Percentiles rank a stretch among this genome's conserved stretches.
These are phyloP conservation scores for Paraescarpia echinospica DNA, from an alignment of 1,140 invertebrate genomes.

Conservation along the genomic window DNA sequence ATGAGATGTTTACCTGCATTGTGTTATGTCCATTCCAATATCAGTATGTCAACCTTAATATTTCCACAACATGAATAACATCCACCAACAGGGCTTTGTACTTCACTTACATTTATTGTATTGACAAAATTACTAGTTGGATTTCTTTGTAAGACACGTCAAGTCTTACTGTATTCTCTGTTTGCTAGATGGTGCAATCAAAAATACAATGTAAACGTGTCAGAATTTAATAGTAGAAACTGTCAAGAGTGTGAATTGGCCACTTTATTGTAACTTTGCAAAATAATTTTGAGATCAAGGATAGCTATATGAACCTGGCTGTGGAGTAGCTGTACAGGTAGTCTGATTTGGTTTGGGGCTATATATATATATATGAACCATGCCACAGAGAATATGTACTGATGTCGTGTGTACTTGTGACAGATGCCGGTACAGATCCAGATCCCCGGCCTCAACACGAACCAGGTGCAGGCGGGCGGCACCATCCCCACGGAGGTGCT, in stretches of 20 bases:
- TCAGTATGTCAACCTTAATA: neutral
- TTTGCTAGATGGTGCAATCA: neutral
- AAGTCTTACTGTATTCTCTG: neutral
- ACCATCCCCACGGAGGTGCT: slow-evolving; percentile 70
- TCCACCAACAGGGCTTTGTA: neutral
- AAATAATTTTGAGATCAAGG: too few relatives aligned
- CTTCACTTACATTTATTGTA: neutral
- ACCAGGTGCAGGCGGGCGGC: slow-evolving; percentile 19
- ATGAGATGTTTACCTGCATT: neutral
- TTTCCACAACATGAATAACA: neutral
- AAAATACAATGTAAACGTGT: neutral
- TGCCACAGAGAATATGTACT: neutral
- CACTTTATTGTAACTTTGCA: neutral
- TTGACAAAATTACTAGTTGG: neutral
- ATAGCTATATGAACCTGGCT: too few relatives aligned
- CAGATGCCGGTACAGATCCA: slow-evolving; percentile 25
- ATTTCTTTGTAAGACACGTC: too few relatives aligned
- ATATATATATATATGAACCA: too few relatives aligned
- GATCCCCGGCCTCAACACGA: slow-evolving; percentile 29
- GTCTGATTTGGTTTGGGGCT: too few relatives aligned
- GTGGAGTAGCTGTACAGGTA: too few relatives aligned
- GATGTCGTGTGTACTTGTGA: neutral
- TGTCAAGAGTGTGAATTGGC: neutral
- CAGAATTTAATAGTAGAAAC: neutral
- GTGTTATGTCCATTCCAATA: neutral